These are phyloP conservation scores for Erpobdella octoculata DNA, from an alignment of 2,888 invertebrate species.

Conservation along the genomic window DNA sequence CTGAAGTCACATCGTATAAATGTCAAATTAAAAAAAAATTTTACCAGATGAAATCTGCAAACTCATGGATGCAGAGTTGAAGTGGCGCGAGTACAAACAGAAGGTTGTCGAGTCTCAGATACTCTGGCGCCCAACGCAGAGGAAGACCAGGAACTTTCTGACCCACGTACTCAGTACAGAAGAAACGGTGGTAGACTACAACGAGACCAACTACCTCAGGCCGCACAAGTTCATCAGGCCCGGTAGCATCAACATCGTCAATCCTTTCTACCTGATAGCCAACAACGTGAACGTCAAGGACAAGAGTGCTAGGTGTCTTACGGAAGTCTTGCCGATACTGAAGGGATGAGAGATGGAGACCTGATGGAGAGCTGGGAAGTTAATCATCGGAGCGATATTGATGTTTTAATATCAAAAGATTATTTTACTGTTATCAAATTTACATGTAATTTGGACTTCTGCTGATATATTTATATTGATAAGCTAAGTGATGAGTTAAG, in stretches of 20 bases:
- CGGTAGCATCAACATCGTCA: not conserved
- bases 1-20: not conserved
- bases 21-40: not conserved
- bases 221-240: conserved; percentile 6
- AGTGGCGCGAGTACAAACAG: conserved; percentile 19
- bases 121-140: not conserved
- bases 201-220: conserved; percentile 17
- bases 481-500: too few relatives aligned
- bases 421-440: too few relatives aligned
- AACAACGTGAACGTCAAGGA: not conserved
- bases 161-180: not conserved
- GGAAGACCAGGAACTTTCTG: conserved; percentile 1
- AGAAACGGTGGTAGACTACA: not conserved
- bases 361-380: too few relatives aligned
- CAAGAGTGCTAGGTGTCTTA: not conserved
- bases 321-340: not conserved
- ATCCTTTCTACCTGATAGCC: conserved; percentile 9
- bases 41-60: not conserved
- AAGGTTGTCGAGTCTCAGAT: not conserved
- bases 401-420: too few relatives aligned
- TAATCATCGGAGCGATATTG: too few relatives aligned
- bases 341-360: too few relatives aligned
- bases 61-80: conserved; percentile 5
- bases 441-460: too few relatives aligned
- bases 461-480: too few relatives aligned